These are phyloP conservation scores for Coracopsis vasa DNA, from an alignment of 2,113 vertebrate genomes.

Conservation along the genomic window DNA sequence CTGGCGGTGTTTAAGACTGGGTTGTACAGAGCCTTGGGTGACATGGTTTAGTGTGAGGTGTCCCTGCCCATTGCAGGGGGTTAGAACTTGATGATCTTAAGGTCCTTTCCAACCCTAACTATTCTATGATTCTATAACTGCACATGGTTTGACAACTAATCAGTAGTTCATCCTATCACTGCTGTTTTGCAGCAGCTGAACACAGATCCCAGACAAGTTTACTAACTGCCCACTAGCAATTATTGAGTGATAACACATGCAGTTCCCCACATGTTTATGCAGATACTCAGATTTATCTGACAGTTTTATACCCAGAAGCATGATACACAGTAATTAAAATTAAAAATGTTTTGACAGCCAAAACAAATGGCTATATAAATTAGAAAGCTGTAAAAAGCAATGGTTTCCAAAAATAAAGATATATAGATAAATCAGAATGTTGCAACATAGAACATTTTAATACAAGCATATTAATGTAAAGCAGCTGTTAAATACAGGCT, in stretches of 20 bases:
- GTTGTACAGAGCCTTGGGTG: no score
- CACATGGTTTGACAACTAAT: background rate
- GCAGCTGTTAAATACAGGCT: constrained; percentile 38
- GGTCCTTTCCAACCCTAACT: no score
- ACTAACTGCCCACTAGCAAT: constrained; percentile 63
- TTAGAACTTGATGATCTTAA: no score
- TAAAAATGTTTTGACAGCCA: constrained; percentile 76
- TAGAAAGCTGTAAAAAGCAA: constrained; percentile 72
- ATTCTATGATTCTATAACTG: no score
- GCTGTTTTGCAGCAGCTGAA: background rate
- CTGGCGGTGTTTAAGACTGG: no score
- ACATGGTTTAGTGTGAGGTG: no score
- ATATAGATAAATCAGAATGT: constrained; percentile 72
- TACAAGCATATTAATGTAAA: constrained; percentile 45
- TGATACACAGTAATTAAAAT: constrained; percentile 75
- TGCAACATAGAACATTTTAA: constrained; percentile 57
- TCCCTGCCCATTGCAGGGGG: no score
- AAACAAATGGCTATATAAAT: constrained; percentile 76
- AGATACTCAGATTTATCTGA: constrained; percentile 74
- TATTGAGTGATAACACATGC: constrained; percentile 62
- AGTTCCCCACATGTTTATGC: constrained; percentile 65
- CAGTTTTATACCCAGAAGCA: constrained; percentile 72
- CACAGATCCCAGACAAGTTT: background rate
- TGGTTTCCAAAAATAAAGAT: constrained; percentile 60
- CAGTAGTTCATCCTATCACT: background rate